Evolutionary conservation across 1,140 invertebrate genomes (phyloP).

Genomic region (Nymphalis io): DNA sequence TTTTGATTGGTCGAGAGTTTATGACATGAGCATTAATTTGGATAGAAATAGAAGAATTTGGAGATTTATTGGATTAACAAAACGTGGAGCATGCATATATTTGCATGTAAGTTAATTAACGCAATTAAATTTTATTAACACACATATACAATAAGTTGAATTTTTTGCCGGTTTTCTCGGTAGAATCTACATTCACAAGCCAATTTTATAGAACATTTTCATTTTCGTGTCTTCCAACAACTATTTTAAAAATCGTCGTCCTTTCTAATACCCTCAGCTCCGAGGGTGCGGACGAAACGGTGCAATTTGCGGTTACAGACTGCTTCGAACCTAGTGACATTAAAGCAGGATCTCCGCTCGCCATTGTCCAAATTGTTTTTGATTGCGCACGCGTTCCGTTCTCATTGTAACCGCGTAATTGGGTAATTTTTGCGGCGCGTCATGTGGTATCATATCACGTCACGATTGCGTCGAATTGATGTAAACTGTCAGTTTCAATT

Average conservation of each 20-base stretch:
- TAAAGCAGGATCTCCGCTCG: slow-evolving; percentile 56
- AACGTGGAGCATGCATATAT: too few relatives aligned
- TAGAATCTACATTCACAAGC: too few relatives aligned
- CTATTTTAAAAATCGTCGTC: slow-evolving; percentile 7
- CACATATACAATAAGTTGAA: too few relatives aligned
- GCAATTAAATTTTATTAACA: too few relatives aligned
- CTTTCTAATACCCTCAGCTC: background rate
- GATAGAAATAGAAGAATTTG: too few relatives aligned
- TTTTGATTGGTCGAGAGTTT: too few relatives aligned
- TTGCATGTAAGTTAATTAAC: too few relatives aligned
- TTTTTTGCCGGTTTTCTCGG: too few relatives aligned
- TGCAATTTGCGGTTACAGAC: slow-evolving; percentile 60
- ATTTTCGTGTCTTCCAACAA: background rate
- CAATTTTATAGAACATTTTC: background rate
- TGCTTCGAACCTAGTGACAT: slow-evolving; percentile 54
- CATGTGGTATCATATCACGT: slow-evolving; percentile 24
- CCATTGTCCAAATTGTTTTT: slow-evolving; percentile 64
- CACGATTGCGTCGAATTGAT: slow-evolving; percentile 17
- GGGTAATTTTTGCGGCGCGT: slow-evolving; percentile 40
- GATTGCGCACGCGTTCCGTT: slow-evolving; percentile 50
- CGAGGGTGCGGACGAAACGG: slow-evolving; percentile 40
- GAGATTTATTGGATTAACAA: too few relatives aligned
- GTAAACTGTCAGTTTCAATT: slow-evolving; percentile 22
- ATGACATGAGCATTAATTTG: too few relatives aligned
- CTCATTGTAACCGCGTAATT: slow-evolving; percentile 35